Percentiles rank a stretch among this genome's conserved stretches.
These are phyloP conservation scores for Naso thynnoides DNA, from an alignment of 2,797 vertebrate species.

Conservation along the genomic window DNA sequence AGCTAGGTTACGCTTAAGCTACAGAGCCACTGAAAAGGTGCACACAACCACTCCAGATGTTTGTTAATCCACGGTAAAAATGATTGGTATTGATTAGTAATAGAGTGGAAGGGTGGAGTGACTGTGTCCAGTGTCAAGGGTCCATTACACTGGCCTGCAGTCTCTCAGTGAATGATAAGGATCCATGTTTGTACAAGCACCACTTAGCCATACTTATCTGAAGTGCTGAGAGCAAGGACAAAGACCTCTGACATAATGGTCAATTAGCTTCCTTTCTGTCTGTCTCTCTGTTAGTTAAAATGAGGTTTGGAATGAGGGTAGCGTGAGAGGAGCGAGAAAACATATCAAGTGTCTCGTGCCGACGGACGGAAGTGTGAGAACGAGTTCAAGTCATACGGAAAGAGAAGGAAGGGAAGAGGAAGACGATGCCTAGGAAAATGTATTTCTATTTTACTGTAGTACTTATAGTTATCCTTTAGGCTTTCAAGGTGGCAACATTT, in stretches of 20 bases:
- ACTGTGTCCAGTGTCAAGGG: conserved; percentile 43
- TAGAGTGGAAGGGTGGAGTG: conserved; percentile 15
- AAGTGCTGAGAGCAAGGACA: conserved; percentile 76
- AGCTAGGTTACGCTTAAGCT: background rate
- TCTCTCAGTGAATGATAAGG: conserved; percentile 74
- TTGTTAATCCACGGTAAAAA: conserved; percentile 15
- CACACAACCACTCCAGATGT: background rate
- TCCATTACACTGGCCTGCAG: conserved; percentile 49
- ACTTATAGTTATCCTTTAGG: background rate
- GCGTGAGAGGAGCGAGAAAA: conserved; percentile 76
- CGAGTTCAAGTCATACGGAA: conserved; percentile 1
- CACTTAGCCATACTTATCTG: conserved; percentile 77
- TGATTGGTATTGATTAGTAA: conserved; percentile 21
- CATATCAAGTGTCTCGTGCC: conserved; percentile 50
- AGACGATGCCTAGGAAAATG: background rate
- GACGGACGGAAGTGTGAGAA: conserved; percentile 35
- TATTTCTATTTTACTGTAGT: background rate
- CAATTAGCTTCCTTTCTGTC: conserved; percentile 72
- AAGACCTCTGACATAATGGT: conserved; percentile 74
- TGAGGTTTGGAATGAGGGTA: conserved; percentile 49
- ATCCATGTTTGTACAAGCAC: conserved; percentile 77
- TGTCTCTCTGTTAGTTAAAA: conserved; percentile 46
- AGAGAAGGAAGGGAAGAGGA: background rate
- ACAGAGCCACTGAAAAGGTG: background rate
- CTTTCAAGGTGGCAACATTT: background rate